phyloP scores from a whole-genome alignment of 2,113 vertebrate genomes.

The Zosterops lateralis region DNA sequence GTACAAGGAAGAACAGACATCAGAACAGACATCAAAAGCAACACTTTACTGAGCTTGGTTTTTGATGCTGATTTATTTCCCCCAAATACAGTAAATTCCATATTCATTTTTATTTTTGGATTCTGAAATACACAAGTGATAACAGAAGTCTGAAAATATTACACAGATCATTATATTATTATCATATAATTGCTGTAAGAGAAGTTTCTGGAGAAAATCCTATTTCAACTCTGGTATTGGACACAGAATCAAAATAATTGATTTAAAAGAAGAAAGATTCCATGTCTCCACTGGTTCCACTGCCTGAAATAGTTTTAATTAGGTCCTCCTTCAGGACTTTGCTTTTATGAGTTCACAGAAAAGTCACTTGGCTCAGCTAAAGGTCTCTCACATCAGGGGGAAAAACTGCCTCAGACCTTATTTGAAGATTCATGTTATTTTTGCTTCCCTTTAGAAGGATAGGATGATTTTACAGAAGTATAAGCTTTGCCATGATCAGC shows the following conservation, averaged over 20 bases:
- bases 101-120: neutral
- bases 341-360: neutral
- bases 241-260: neutral
- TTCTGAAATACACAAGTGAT: neutral
- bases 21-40: neutral
- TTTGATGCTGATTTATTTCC: neutral
- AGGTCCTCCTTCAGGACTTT: neutral
- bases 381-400: neutral
- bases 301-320: slow-evolving; percentile 20
- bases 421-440: neutral
- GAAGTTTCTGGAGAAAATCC: neutral
- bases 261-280: slow-evolving; percentile 3
- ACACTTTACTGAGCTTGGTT: neutral
- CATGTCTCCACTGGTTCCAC: neutral
- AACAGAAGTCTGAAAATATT: neutral
- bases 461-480: neutral
- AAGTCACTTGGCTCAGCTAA: neutral
- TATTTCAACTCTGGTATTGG: neutral
- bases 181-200: neutral
- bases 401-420: accelerated
- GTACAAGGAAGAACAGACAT: neutral
- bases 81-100: neutral
- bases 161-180: neutral
- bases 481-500: neutral
- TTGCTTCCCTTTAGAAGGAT: neutral